These are phyloP conservation scores for cat (Felis catus) DNA, from an alignment of 2,113 vertebrate genomes.

Conservation along the genomic window DNA sequence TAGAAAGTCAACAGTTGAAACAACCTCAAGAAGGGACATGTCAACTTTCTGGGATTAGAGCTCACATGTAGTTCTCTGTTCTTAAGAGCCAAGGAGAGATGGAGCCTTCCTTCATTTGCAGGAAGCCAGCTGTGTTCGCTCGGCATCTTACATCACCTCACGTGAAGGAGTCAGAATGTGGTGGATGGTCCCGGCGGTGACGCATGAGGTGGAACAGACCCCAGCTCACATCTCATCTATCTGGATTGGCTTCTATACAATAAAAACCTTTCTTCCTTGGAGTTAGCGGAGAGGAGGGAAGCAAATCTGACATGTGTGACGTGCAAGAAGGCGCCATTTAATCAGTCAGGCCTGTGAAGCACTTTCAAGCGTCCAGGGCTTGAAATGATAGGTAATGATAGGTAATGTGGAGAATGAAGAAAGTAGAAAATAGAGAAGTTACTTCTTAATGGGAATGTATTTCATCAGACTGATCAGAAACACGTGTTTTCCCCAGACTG, in stretches of 20 bases:
- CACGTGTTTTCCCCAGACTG: conserved; percentile 55
- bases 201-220: neutral
- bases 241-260: neutral
- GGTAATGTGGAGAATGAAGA: neutral
- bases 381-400: neutral
- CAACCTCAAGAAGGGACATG: neutral
- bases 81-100: neutral
- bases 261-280: neutral
- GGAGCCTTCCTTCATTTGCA: neutral
- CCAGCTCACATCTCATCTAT: neutral
- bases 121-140: conserved; percentile 39
- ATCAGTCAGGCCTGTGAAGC: neutral
- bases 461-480: conserved; percentile 63
- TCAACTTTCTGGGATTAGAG: neutral
- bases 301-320: neutral
- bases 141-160: neutral
- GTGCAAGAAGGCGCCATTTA: neutral
- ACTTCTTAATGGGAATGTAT: conserved; percentile 29
- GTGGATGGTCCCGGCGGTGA: neutral
- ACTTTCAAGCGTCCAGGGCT: neutral
- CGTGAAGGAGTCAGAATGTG: neutral
- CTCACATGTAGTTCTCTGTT: neutral
- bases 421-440: conserved; percentile 5
- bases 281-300: neutral
- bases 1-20: neutral